These are phyloP conservation scores for Sarcophaga subvicina DNA, from an alignment of 2,888 invertebrate genomes.

Conservation along the genomic window DNA sequence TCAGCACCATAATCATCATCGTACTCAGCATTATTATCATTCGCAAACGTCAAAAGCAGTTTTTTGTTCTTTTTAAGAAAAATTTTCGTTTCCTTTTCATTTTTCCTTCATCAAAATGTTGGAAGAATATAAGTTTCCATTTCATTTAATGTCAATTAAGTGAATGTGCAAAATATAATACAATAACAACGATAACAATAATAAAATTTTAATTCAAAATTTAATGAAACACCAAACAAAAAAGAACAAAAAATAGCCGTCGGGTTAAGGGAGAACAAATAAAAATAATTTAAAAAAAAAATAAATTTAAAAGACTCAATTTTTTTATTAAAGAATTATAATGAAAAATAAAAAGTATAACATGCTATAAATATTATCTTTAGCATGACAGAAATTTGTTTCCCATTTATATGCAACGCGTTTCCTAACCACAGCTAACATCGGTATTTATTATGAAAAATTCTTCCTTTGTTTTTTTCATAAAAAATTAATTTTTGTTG, in stretches of 20 bases:
- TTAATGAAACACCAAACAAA: not conserved
- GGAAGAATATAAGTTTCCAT: conserved; percentile 43
- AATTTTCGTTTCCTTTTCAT: not conserved
- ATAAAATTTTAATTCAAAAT: not conserved
- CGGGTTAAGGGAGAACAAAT: too few relatives aligned
- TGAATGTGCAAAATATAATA: conserved; percentile 38
- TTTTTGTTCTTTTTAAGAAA: not conserved
- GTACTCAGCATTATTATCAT: not conserved
- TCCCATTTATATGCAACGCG: too few relatives aligned
- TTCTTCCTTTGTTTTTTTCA: not conserved
- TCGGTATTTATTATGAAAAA: too few relatives aligned
- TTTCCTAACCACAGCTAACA: too few relatives aligned
- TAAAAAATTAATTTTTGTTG: not conserved
- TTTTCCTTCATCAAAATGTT: not conserved
- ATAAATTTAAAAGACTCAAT: too few relatives aligned
- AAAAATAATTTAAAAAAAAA: too few relatives aligned
- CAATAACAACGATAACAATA: not conserved
- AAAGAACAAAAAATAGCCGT: not conserved
- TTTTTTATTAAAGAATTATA: too few relatives aligned
- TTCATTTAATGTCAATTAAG: conserved; percentile 62
- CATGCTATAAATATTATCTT: too few relatives aligned
- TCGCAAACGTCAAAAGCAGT: not conserved
- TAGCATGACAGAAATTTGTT: too few relatives aligned
- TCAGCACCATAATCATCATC: not conserved
- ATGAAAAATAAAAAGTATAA: too few relatives aligned